phyloP scores from a whole-genome alignment of 2,888 invertebrate species.

The Cyrtodaria siliqua region DNA sequence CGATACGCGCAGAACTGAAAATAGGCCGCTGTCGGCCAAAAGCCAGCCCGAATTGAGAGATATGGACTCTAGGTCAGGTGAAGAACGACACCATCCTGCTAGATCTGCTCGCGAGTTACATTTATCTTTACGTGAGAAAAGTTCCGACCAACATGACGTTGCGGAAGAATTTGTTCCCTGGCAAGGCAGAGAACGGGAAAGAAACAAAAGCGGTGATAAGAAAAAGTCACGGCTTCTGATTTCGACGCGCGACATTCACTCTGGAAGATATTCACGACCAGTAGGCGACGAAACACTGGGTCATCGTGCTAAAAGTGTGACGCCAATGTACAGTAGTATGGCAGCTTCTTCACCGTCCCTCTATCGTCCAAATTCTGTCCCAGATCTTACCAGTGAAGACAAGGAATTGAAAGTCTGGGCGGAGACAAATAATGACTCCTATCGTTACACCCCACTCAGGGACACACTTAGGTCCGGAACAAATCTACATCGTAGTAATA shows the following conservation, averaged over 20 bases:
- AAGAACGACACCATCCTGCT: slow-evolving; percentile 45
- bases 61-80: slow-evolving; percentile 19
- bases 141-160: neutral
- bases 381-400: slow-evolving; percentile 63
- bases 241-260: slow-evolving; percentile 59
- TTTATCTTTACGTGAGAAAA: slow-evolving; percentile 34
- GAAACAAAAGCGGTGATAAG: slow-evolving; percentile 45
- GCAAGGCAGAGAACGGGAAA: slow-evolving; percentile 10
- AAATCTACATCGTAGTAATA: slow-evolving; percentile 52
- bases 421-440: slow-evolving; percentile 55
- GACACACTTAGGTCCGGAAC: slow-evolving; percentile 56
- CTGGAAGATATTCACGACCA: slow-evolving; percentile 39
- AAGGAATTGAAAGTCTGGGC: slow-evolving; percentile 59
- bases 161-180: slow-evolving; percentile 13
- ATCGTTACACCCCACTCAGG: slow-evolving; percentile 63
- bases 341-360: slow-evolving; percentile 50
- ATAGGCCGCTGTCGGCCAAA: slow-evolving; percentile 41
- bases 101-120: slow-evolving; percentile 49
- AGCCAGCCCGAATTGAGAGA: slow-evolving; percentile 28
- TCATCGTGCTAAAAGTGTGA: slow-evolving; percentile 54
- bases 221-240: slow-evolving; percentile 46
- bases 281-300: slow-evolving; percentile 3
- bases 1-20: slow-evolving; percentile 44
- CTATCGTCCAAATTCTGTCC: slow-evolving; percentile 65
- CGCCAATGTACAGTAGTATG: slow-evolving; percentile 35